Evolutionary conservation across 1,140 invertebrate genomes (phyloP), one percentile per base, ranked within the genome.

Genomic region (Papilio machaon): DNA sequence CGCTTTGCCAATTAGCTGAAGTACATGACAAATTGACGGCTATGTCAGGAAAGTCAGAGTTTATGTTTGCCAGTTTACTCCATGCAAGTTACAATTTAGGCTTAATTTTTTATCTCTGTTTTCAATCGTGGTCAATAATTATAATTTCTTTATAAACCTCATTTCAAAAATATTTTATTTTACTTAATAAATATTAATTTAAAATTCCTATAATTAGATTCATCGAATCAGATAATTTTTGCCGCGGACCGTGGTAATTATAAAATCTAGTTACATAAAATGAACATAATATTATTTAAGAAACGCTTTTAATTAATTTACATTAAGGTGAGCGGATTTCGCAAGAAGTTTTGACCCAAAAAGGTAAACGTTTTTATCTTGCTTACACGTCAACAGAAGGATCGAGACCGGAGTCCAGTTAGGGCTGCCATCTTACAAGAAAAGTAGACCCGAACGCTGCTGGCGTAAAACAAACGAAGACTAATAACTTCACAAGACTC

Each of bases 301-400:
- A 64, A 64, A 64, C 23, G 10, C 23, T 64, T 30, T 64, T 64
- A 64, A 52, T 52, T 8, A 64, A 64, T 64, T 64, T 30, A 64
- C 60, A 30, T 64, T 64, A 11, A 64, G 23, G 60, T 64, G 19
- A 30, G 23, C 23, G 23, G 10, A 64, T 64, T 64, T 64, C 60
- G 60, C 60, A 30, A 11, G 9, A 17, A 10, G 60, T 30, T 64
- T 23, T 64, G 60, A 64, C 60, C 19, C 23, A 64, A 64, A 64
- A 64, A 64, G 60, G 60, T 64, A 64, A 64, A 64, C 60, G 60
- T 64, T 64, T 64, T 64, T 64, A 64, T 64, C 60, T 64, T 64
- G 60, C 23, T 64, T 11, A 64, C 60, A 64, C 60, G 60, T 64
- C 60, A 64, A 64, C 60, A 64, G 60, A 30, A 30, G 60, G 23